phyloP scores from a whole-genome alignment of 64 coral and sea anemone species.

The Pachyseris speciosa region DNA sequence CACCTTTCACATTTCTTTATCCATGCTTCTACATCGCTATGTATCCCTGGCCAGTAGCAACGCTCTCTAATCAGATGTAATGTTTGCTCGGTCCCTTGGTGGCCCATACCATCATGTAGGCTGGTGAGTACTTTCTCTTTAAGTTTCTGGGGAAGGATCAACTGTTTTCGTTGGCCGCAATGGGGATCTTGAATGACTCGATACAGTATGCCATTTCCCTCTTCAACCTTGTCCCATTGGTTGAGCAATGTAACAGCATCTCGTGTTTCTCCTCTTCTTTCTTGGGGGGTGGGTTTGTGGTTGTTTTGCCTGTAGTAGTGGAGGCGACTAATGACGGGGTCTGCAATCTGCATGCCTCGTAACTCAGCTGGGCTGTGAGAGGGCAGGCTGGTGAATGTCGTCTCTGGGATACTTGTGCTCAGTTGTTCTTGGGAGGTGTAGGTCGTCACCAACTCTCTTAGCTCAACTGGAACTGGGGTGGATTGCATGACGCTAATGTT shows the following conservation, averaged over 20 bases:
- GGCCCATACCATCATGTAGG: not conserved
- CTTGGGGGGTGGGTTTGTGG: not conserved
- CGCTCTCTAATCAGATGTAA: not conserved
- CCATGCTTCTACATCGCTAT: not conserved
- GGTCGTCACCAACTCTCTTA: not conserved
- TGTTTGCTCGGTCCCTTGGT: not conserved
- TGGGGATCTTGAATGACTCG: not conserved
- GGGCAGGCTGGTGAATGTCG: not conserved
- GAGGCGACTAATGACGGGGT: not conserved
- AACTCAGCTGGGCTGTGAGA: not conserved
- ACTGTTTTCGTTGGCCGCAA: not conserved
- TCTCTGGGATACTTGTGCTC: not conserved
- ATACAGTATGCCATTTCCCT: not conserved
- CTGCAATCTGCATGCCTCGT: not conserved
- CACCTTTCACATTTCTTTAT: not conserved
- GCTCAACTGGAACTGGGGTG: not conserved
- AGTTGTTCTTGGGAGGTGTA: not conserved
- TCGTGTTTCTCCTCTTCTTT: not conserved
- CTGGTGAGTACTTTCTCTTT: not conserved
- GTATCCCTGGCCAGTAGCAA: not conserved
- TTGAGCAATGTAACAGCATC: not conserved
- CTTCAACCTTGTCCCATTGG: not conserved
- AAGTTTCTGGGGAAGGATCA: not conserved
- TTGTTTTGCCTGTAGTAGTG: not conserved
- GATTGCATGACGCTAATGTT: not conserved